These are phyloP conservation scores for Sarcophaga variegata DNA, from an alignment of 2,888 invertebrate species.

Conservation along the genomic window DNA sequence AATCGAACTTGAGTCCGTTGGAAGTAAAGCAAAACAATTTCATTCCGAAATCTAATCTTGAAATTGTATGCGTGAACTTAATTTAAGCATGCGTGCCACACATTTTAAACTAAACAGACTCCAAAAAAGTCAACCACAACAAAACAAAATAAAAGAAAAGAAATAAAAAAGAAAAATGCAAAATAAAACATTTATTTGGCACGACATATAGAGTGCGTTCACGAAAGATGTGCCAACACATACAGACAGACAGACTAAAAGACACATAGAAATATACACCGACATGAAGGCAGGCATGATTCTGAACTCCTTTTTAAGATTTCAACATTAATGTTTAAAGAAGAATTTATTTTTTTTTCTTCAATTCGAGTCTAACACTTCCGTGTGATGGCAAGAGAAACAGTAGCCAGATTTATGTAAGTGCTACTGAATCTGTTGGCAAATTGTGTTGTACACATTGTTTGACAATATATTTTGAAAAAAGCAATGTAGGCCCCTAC, in stretches of 20 bases:
- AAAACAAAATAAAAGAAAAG: neutral
- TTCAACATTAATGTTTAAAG: conserved; percentile 26
- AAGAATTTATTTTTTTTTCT: conserved; percentile 22
- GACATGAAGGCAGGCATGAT: neutral
- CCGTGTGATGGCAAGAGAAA: conserved; percentile 48
- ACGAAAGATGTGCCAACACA: conserved; percentile 18
- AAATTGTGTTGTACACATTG: neutral
- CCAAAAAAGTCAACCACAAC: conserved; percentile 12
- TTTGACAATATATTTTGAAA: no score
- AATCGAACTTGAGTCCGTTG: conserved; percentile 14
- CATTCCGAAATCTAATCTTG: conserved; percentile 11
- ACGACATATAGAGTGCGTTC: conserved; percentile 68
- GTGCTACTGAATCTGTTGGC: neutral
- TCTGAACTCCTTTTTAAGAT: conserved; percentile 44
- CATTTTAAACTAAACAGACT: conserved; percentile 32
- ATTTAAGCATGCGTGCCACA: conserved; percentile 64
- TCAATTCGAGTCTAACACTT: conserved; percentile 45
- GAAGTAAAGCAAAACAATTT: conserved; percentile 5
- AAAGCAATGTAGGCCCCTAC: no score
- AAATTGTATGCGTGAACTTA: conserved; percentile 66
- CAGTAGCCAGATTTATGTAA: conserved; percentile 55
- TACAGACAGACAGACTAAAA: conserved; percentile 15
- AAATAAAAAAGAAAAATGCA: conserved; percentile 18
- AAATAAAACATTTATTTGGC: conserved; percentile 67
- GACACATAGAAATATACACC: neutral